Conservation (phyloP, 2,797 vertebrate genomes). For the Orestias chungarensis region DNA sequence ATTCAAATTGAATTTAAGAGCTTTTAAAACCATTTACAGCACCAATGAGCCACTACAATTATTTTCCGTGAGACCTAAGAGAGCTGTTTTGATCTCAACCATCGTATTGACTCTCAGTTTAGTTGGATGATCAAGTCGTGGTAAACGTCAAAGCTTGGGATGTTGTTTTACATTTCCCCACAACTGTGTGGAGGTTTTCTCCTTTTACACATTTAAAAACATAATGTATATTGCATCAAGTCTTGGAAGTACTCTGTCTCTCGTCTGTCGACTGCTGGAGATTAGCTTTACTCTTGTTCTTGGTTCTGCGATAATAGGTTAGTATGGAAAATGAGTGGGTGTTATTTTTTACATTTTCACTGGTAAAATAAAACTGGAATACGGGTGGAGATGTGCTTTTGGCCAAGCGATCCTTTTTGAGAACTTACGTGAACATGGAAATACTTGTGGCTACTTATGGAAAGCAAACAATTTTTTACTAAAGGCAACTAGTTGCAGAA, state of each 20-base stretch:
- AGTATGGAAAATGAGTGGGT: neutral
- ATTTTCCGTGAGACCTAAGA: neutral
- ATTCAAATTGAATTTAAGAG: neutral
- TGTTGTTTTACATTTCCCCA: neutral
- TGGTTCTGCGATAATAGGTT: neutral
- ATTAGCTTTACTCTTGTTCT: neutral
- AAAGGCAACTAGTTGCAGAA: neutral
- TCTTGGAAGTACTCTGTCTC: neutral
- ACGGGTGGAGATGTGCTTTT: neutral
- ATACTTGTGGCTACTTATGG: neutral
- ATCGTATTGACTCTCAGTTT: neutral
- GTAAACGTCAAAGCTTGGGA: neutral
- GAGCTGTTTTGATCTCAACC: neutral
- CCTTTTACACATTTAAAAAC: no score
- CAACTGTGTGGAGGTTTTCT: neutral
- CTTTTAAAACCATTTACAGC: neutral
- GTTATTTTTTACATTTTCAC: neutral
- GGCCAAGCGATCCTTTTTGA: neutral
- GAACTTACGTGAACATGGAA: neutral
- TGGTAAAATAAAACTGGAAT: no score
- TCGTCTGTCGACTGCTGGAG: neutral
- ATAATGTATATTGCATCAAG: no score
- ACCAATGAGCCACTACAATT: neutral
- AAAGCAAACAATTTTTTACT: neutral
- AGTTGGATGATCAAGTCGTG: neutral